phyloP scores from a whole-genome alignment of 2,797 vertebrate species.

The Phrynocephalus guinanensis region DNA sequence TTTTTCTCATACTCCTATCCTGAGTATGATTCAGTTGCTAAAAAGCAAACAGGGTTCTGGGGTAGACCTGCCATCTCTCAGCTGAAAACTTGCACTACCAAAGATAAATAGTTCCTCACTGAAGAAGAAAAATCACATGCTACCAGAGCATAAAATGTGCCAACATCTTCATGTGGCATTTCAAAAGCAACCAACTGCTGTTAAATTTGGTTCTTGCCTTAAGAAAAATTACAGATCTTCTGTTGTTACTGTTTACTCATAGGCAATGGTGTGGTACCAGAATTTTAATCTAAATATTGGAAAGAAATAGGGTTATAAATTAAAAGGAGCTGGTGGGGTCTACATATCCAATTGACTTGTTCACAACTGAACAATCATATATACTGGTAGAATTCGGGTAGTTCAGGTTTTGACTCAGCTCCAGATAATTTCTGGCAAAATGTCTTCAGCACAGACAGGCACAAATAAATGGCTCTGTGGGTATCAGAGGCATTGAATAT shows the following conservation, averaged over 20 bases:
- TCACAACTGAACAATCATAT: slow-evolving; percentile 50
- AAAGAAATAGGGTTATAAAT: slow-evolving; percentile 57
- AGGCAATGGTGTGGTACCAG: slow-evolving; percentile 37
- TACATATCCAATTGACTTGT: slow-evolving; percentile 53
- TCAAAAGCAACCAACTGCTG: slow-evolving; percentile 39
- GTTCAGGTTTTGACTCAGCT: slow-evolving; percentile 20
- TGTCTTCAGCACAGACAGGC: slow-evolving; percentile 40
- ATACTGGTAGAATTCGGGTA: slow-evolving; percentile 47
- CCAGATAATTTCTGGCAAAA: slow-evolving; percentile 43
- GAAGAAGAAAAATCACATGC: slow-evolving; percentile 20
- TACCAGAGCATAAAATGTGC: slow-evolving; percentile 27
- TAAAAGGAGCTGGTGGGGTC: slow-evolving; percentile 36
- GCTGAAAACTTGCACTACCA: neutral
- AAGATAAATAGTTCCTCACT: neutral
- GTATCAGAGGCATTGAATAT: slow-evolving; percentile 52
- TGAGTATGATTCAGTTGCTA: neutral
- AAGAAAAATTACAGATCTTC: slow-evolving; percentile 18
- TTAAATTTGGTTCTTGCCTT: slow-evolving; percentile 31
- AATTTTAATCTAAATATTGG: slow-evolving; percentile 55
- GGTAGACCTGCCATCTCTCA: neutral
- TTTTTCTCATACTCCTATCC: neutral
- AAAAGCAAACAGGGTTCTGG: neutral
- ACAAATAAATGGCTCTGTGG: slow-evolving; percentile 50
- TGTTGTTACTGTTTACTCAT: slow-evolving; percentile 38
- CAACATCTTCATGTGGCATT: slow-evolving; percentile 41